phyloP scores from a whole-genome alignment of 2,888 invertebrate genomes.

The Steromphala cineraria region DNA sequence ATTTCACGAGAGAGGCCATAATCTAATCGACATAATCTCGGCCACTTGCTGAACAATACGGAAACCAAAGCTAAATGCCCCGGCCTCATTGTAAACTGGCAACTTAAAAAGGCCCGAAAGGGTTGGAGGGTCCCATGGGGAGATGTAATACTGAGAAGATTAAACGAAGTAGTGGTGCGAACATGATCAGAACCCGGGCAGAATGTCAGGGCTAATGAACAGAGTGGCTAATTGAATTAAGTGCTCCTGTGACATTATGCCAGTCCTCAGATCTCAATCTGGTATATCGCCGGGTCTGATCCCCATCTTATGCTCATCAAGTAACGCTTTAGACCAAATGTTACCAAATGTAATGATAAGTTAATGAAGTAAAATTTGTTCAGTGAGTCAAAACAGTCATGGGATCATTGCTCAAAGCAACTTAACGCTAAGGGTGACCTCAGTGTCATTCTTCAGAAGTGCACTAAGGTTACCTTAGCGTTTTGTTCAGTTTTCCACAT shows the following conservation, averaged over 20 bases:
- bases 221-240: background rate
- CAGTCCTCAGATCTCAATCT: too few species aligned
- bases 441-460: too few species aligned
- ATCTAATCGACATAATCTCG: conserved; percentile 4
- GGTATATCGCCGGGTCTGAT: too few species aligned
- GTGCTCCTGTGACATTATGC: background rate
- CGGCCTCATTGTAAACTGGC: background rate
- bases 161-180: conserved; percentile 8
- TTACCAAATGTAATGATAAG: too few species aligned
- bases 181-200: background rate
- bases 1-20: conserved; percentile 9
- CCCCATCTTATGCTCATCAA: too few species aligned
- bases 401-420: too few species aligned
- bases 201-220: background rate
- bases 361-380: too few species aligned
- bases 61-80: background rate
- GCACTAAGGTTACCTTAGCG: too few species aligned
- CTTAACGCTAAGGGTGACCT: too few species aligned
- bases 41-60: background rate
- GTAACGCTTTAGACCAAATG: too few species aligned
- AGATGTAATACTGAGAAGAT: background rate
- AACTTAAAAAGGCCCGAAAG: background rate
- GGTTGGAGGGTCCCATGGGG: background rate
- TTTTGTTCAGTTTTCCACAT: too few species aligned
- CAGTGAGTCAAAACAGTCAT: too few species aligned